Percentiles rank a stretch among this genome's conserved stretches.
Evolutionary conservation across 2,888 invertebrate genomes (phyloP).

Genomic region (Steinernema carpocapsae): DNA sequence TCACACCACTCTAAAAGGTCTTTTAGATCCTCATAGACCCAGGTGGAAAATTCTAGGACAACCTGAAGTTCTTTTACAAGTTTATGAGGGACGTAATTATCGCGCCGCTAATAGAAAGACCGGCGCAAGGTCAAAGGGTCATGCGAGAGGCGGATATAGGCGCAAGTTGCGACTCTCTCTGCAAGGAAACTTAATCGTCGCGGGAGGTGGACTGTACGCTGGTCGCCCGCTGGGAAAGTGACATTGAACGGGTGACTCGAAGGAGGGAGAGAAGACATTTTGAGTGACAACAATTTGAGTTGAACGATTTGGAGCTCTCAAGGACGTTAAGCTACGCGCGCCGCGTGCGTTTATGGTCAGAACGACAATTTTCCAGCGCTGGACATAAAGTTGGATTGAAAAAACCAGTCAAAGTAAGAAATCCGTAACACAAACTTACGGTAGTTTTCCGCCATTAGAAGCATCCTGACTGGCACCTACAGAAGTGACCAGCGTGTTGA

Average conservation of each 20-base stretch:
- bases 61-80: neutral
- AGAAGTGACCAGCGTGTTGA: slow-evolving; percentile 30
- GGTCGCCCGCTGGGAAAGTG: neutral
- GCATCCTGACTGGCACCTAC: slow-evolving; percentile 12
- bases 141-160: neutral
- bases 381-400: neutral
- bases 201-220: neutral
- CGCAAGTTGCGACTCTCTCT: slow-evolving; percentile 17
- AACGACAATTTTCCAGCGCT: no score
- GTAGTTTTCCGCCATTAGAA: slow-evolving; percentile 6
- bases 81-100: slow-evolving; percentile 25
- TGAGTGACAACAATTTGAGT: slow-evolving; percentile 17
- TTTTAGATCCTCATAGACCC: neutral
- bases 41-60: no score
- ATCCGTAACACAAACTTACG: slow-evolving; percentile 20
- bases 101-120: neutral
- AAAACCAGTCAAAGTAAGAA: neutral
- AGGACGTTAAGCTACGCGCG: neutral
- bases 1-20: neutral
- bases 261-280: neutral
- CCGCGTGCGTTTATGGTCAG: neutral
- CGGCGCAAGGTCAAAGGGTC: slow-evolving; percentile 31
- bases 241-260: slow-evolving; percentile 30
- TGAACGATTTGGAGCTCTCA: neutral
- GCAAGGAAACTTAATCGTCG: slow-evolving; percentile 31